A percentile compares a stretch with the other conserved stretches of the same genome.
These are phyloP conservation scores for Monopis laevigella DNA, from an alignment of 2,888 invertebrate species.

Conservation along the genomic window DNA sequence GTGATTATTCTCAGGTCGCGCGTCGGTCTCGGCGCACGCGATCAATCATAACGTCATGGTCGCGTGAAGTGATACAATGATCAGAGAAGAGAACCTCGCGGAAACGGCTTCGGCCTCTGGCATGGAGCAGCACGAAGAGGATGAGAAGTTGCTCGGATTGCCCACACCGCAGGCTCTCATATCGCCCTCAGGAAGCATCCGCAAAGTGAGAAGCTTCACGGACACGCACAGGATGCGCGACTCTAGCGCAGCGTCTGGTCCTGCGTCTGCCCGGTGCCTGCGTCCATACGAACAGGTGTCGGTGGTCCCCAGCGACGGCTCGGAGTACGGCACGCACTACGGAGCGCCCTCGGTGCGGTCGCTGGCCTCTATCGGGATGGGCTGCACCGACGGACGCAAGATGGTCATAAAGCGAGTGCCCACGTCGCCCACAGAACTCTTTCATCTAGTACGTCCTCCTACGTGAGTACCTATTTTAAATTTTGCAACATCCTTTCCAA, in stretches of 20 bases:
- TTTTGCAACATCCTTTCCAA: slow-evolving; percentile 38
- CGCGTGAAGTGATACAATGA: slow-evolving; percentile 61
- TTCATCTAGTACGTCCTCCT: slow-evolving; percentile 85
- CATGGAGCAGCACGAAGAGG: slow-evolving; percentile 33
- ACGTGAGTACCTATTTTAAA: slow-evolving; percentile 70
- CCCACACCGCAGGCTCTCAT: slow-evolving; percentile 40
- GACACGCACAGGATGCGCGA: slow-evolving; percentile 59
- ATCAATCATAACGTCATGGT: slow-evolving; percentile 51
- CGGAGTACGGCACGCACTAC: slow-evolving; percentile 72
- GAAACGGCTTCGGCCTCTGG: slow-evolving; percentile 40
- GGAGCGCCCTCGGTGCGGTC: slow-evolving; percentile 78
- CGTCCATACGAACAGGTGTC: slow-evolving; percentile 60
- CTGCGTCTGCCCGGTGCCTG: slow-evolving; percentile 54
- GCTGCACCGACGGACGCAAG: slow-evolving; percentile 87
- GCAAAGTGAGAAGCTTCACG: slow-evolving; percentile 62
- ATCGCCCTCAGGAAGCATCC: slow-evolving; percentile 59
- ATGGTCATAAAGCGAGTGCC: slow-evolving; percentile 86
- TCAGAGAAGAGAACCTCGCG: slow-evolving; percentile 48
- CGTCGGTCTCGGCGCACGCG: slow-evolving; percentile 57
- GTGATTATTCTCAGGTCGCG: slow-evolving; percentile 45
- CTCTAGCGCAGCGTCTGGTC: slow-evolving; percentile 49
- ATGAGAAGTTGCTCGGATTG: slow-evolving; percentile 45
- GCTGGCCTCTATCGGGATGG: slow-evolving; percentile 86
- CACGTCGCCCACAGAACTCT: slow-evolving; percentile 84
- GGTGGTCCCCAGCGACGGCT: slow-evolving; percentile 57